Percentiles rank a stretch among this genome's conserved stretches.
Conservation (phyloP, 2,888 invertebrate genomes). For the Epiblema foenella region DNA sequence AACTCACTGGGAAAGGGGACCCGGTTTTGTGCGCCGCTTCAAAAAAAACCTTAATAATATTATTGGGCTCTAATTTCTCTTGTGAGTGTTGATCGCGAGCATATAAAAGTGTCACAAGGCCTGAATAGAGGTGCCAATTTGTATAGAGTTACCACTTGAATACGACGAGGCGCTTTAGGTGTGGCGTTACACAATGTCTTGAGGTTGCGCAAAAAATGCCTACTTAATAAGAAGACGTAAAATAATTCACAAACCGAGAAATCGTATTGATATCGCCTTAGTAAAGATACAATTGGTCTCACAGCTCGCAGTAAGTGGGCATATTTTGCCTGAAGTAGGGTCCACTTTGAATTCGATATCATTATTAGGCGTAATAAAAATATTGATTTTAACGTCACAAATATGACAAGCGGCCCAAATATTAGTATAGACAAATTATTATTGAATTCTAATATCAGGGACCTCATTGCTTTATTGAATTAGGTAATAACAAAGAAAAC, state of each 20-base stretch:
- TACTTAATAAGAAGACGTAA: conserved; percentile 58
- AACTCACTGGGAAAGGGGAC: conserved; percentile 64
- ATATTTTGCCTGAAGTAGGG: conserved; percentile 36
- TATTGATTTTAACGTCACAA: conserved; percentile 18
- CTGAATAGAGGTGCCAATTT: conserved; percentile 81
- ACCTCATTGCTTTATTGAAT: background rate
- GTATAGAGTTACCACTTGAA: conserved; percentile 74
- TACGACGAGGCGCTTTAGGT: conserved; percentile 62
- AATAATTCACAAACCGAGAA: conserved; percentile 51
- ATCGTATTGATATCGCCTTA: conserved; percentile 23
- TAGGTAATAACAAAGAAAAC: background rate
- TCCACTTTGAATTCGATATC: conserved; percentile 18
- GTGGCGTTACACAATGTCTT: conserved; percentile 67
- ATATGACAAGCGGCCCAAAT: background rate
- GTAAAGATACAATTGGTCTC: conserved; percentile 32
- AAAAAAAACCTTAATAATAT: conserved; percentile 77
- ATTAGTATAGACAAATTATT: background rate
- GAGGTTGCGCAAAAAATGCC: conserved; percentile 61
- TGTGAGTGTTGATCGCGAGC: conserved; percentile 79
- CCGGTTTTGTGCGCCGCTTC: conserved; percentile 54
- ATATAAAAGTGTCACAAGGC: conserved; percentile 80
- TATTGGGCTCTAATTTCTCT: conserved; percentile 85
- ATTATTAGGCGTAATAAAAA: conserved; percentile 31
- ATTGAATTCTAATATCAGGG: background rate
- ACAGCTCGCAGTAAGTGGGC: conserved; percentile 34